Base-by-base conservation (phyloP, 2,113 vertebrate species). In the Gobio gobio region DNA sequence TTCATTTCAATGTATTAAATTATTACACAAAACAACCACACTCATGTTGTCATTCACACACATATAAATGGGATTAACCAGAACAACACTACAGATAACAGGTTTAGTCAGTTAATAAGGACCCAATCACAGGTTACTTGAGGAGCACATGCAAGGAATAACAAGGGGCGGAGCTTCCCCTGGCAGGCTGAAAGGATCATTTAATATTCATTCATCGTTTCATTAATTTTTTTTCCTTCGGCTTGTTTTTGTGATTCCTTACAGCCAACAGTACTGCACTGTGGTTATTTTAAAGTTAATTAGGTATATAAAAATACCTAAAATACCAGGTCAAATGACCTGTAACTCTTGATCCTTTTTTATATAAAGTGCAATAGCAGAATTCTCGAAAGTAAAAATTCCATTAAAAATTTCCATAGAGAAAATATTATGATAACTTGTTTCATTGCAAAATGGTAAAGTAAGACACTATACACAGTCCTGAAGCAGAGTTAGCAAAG, bases 131-230 rank as follows among this genome's bases (percentile, higher is more conserved):
- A 47, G 45, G 75, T 63, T 72, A 85, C 83, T 54, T 58, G 20
- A 58, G 26, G 81, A 92, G 90, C 89, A 89, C 92, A 92, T 92
- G 93, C 92, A 90, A 73, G 70, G 72, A 82, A 56, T 87, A 59
- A 82, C 13, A 51, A 85, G 85, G 80, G 56, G 26, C 40, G 33
- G 40, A 43, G 22, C 22, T 64, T 90, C 33, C 16, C 88, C 70
- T 82, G 89, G 86, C 73, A 88, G 89, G 92, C 90, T 94, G 91
- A 92, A 92, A 91, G 85, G 88, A 91, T 88, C 88, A 88, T 51
- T 74, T 58, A 16, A 70, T 40, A 72, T 56, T n/a, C 64, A 36
- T 40, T 2, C 20, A 45, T n/a, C 45, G 40, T 40, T 40, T 40
- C 40, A 43, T 78, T 76, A 1, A 2, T 18, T 29, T 18, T 56